Evolutionary conservation across 2,888 invertebrate genomes (phyloP).

Genomic region (Nemurella pictetii): DNA sequence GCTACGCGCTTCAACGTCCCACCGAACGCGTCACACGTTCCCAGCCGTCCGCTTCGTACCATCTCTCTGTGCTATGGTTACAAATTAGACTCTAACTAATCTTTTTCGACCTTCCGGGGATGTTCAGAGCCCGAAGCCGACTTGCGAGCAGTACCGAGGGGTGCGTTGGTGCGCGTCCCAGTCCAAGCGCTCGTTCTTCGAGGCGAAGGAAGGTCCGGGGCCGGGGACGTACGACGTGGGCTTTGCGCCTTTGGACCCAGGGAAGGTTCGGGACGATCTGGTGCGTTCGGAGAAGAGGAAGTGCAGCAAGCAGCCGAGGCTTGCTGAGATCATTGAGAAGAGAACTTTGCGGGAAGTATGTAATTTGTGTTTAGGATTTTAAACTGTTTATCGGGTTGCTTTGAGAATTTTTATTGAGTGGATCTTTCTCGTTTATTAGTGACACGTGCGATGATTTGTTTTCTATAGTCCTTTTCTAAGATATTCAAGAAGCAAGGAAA

Average conservation of each 20-base stretch:
- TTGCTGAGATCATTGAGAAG: constrained; percentile 1
- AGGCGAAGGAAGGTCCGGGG: constrained; percentile 1
- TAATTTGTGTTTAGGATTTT: constrained; percentile 1
- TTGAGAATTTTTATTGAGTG: no score
- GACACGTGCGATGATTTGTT: no score
- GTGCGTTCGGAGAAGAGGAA: constrained; percentile 9
- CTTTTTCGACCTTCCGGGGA: not conserved
- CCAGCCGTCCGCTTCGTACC: no score
- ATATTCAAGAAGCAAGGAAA: no score
- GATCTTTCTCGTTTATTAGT: no score
- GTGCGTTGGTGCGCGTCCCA: not conserved
- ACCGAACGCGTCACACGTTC: no score
- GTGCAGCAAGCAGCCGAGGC: constrained; percentile 22
- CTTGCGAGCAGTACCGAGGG: not conserved
- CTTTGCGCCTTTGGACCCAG: not conserved
- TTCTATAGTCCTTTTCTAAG: no score
- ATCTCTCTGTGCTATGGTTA: no score
- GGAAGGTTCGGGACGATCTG: not conserved
- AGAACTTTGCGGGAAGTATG: constrained; percentile 18
- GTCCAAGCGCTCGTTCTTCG: not conserved
- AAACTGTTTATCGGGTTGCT: not conserved
- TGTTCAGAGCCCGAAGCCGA: not conserved
- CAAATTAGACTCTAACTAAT: no score
- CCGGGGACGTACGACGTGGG: constrained; percentile 7
- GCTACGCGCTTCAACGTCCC: no score